Percentiles rank a stretch among this genome's conserved stretches.
These are phyloP conservation scores for Orius laevigatus DNA, from an alignment of 1,140 invertebrate species.

Conservation along the genomic window DNA sequence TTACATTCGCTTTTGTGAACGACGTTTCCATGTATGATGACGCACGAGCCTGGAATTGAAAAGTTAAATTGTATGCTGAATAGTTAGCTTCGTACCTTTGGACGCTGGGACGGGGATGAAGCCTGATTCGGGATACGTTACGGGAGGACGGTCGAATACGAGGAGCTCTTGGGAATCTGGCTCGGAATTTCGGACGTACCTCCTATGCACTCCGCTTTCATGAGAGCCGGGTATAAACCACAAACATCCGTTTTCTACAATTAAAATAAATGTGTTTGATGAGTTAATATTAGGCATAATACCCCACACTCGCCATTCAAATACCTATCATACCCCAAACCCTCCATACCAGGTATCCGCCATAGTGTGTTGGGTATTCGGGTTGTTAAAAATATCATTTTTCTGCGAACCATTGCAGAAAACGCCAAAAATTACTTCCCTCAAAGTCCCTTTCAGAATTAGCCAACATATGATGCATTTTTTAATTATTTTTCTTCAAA, in stretches of 20 bases:
- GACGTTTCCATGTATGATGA: constrained; percentile 83
- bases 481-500: no score
- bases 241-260: constrained; percentile 77
- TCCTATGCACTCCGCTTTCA: constrained; percentile 54
- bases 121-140: constrained; percentile 53
- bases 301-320: no score
- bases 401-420: no score
- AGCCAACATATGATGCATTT: no score
- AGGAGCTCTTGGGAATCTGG: constrained; percentile 38
- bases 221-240: constrained; percentile 86
- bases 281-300: no score
- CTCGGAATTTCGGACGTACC: constrained; percentile 55
- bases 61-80: not conserved
- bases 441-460: no score
- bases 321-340: no score
- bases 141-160: constrained; percentile 43
- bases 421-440: no score
- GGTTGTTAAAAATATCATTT: no score
- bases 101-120: constrained; percentile 64
- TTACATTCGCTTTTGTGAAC: constrained; percentile 85
- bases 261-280: not conserved
- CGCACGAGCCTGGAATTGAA: constrained; percentile 52
- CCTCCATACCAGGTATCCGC: no score
- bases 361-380: no score
- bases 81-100: constrained; percentile 41